Base-by-base conservation (phyloP, 2,797 vertebrate genomes). In the Tarsius wallacei region DNA sequence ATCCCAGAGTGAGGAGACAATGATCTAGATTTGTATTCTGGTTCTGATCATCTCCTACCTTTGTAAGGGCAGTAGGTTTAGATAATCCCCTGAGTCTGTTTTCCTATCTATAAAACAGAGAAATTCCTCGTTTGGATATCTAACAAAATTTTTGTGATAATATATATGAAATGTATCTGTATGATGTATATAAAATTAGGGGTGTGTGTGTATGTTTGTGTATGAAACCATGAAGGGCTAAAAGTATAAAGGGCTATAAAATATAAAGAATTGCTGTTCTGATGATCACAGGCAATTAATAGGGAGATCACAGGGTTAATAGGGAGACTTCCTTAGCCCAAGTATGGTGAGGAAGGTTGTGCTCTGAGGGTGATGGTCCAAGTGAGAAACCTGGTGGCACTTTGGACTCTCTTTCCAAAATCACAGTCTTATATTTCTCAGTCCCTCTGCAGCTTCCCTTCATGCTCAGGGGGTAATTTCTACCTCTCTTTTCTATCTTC, bases 91-190 rank as follows among this genome's bases (percentile, higher is more conserved):
- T 55, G 84, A 76, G 42, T 86, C 87, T 87, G 36, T 80, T 74
- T 89, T 8, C n/a, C 71, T 64, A 14, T 53, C 47, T 73, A 7
- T 14, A 83, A 90, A 47, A 33, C 51, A 49, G 42, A 66, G 83
- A 53, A 47, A 64, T 87, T 82, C 10, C 47, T 61, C 70, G 7
- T 71, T 31, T 64, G 3, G 12, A 15, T 2, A 47, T 17, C 31
- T 94, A 74, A 64, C 6, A 86, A 51, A 12, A 84, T 77, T 81
- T 95, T 86, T 64, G 53, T 93, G 71, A 59, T 73, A 7, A 15
- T 77, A 42, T 78, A 47, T 36, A 28, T 22, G 19, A 86, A 74
- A 87, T 47, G 28, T 53, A 33, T 28, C 28, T 82, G 42, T 15
- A 13, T 49, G n/a, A 82, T 24, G 11, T 47, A 17, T 33, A 42